phyloP scores from a whole-genome alignment of 2,113 vertebrate species.

The human (Homo sapiens) region DNA sequence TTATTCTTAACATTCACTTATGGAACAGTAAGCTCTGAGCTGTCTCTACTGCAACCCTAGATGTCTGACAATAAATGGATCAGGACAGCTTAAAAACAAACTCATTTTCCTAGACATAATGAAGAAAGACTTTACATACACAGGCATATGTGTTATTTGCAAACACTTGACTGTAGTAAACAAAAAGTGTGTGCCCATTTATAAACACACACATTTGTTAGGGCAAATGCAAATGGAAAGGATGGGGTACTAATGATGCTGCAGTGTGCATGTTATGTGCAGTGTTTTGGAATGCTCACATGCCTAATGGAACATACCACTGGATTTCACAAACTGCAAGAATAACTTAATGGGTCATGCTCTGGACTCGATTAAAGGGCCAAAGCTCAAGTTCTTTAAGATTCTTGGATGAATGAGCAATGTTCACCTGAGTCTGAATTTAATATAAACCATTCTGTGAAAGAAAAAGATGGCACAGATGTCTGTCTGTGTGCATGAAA shows the following conservation, averaged over 20 bases:
- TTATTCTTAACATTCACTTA: constrained; percentile 60
- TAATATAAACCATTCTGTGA: constrained; percentile 75
- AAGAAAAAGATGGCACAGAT: constrained; percentile 73
- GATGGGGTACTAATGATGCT: not conserved
- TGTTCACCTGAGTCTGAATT: constrained; percentile 78
- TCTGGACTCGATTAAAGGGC: constrained; percentile 62
- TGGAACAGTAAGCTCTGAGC: not conserved
- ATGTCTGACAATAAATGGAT: constrained; percentile 1
- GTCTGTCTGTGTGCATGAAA: constrained; percentile 44
- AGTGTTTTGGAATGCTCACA: not conserved
- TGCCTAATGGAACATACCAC: not conserved
- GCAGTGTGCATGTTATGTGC: not conserved
- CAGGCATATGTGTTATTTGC: constrained; percentile 19
- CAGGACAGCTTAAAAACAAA: not conserved
- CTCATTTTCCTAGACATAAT: constrained; percentile 46
- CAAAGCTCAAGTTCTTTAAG: constrained; percentile 68
- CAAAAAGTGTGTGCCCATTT: not conserved
- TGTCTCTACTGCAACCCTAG: not conserved
- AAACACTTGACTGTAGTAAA: constrained; percentile 15
- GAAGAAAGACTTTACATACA: constrained; percentile 8
- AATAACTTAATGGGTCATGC: constrained; percentile 59
- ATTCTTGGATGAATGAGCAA: constrained; percentile 70
- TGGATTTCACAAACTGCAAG: constrained; percentile 46
- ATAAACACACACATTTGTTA: not conserved
- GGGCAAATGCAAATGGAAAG: not conserved